Percentiles rank a stretch among this genome's conserved stretches.
Conservation (phyloP, 53 echinoderm and acorn worm genomes). For the Arbacia lixula region DNA sequence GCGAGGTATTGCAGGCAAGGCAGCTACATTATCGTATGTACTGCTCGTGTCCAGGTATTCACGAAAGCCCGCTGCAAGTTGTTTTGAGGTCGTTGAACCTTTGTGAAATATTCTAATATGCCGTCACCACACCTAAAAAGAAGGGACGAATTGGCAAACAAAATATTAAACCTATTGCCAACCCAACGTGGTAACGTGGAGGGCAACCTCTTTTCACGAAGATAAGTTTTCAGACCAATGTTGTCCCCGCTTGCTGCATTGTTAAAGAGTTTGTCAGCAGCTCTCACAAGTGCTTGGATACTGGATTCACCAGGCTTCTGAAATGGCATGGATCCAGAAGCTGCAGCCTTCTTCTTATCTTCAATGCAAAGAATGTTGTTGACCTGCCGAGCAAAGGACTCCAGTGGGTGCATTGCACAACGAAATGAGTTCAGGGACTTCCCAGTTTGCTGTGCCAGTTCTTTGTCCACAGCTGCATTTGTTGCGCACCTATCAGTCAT, state of each 20-base stretch:
- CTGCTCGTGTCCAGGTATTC: conserved; percentile 51
- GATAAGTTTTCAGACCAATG: conserved; percentile 33
- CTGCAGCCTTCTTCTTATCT: background rate
- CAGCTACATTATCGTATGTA: too few relatives aligned
- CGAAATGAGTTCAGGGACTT: conserved; percentile 45
- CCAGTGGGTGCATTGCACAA: conserved; percentile 62
- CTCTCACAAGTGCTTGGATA: conserved; percentile 56
- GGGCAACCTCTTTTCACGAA: conserved; percentile 35
- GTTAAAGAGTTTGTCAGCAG: conserved; percentile 60
- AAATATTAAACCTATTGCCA: conserved; percentile 59
- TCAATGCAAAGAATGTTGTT: background rate
- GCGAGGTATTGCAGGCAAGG: too few relatives aligned
- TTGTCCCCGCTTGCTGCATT: conserved; percentile 46
- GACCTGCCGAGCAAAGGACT: background rate
- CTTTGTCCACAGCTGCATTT: conserved; percentile 20
- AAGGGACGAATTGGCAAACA: conserved; percentile 34
- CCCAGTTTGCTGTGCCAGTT: conserved; percentile 30
- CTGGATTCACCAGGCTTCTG: conserved; percentile 54
- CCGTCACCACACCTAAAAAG: conserved; percentile 8
- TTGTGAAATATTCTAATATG: conserved; percentile 35
- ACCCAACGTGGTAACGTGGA: conserved; percentile 37
- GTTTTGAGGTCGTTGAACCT: conserved; percentile 34
- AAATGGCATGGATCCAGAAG: conserved; percentile 11
- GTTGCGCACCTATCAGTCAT: conserved; percentile 32
- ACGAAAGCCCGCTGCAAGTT: conserved; percentile 32